Percentiles rank a stretch among this genome's conserved stretches.
Evolutionary conservation across 2,113 vertebrate genomes (phyloP).

Genomic region (Neogale vison): DNA sequence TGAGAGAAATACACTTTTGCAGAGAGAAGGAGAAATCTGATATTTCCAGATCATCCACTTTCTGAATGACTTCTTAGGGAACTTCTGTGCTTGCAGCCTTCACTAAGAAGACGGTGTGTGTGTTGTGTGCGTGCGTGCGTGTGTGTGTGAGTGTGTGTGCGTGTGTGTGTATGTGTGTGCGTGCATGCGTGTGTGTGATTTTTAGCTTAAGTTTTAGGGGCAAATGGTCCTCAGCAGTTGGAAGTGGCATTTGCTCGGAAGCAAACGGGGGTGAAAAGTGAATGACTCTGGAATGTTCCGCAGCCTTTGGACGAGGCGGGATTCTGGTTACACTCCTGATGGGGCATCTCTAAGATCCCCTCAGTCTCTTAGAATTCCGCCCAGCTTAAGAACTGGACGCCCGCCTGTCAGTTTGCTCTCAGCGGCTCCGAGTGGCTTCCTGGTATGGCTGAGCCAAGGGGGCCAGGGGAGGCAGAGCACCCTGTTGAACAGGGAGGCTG

Average conservation of each 20-base stretch:
- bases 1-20: neutral
- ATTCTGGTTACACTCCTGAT: neutral
- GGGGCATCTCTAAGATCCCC: neutral
- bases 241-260: neutral
- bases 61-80: neutral
- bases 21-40: neutral
- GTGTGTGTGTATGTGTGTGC: neutral
- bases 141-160: neutral
- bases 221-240: neutral
- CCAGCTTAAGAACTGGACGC: neutral
- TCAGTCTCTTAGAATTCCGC: neutral
- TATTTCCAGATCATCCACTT: neutral
- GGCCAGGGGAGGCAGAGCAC: rapidly evolving
- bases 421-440: neutral
- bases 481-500: neutral
- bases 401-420: neutral
- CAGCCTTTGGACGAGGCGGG: too few relatives aligned
- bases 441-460: neutral
- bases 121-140: too few relatives aligned
- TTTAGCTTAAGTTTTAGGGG: neutral
- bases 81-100: neutral
- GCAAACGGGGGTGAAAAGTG: neutral
- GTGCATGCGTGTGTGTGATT: neutral
- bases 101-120: neutral
- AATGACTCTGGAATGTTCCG: neutral